Base-by-base conservation (phyloP, 2,797 vertebrate species). In the Loriculus beryllinus region DNA sequence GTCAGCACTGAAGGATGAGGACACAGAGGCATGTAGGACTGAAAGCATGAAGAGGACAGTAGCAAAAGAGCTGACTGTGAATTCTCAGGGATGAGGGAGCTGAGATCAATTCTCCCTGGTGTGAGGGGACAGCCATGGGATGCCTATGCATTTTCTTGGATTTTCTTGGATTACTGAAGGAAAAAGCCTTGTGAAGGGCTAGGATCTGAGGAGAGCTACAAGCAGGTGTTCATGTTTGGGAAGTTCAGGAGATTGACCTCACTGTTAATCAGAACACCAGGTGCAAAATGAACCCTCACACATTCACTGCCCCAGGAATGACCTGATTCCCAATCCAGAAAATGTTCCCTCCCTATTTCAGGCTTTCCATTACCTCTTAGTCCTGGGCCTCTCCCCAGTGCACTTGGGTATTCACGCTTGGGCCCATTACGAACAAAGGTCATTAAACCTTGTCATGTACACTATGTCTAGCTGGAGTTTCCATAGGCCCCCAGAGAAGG, bases 201-300 rank as follows among this genome's bases (percentile, higher is more conserved):
- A 63, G 70, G 74, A 64, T 88, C 33, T 33, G 59, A 93, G 51
- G 59, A 74, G 54, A 74, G 70, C 37, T 81, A 82, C 59, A 95
- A 81, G 95, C 95, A 96, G 91, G 91, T 95, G 95, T 70, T 96
- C 56, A 35, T 3, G 14, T 51, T 83, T 68, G 85, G 59, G 60
- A 84, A 90, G 42, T 82, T 93, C 78, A 82, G 85, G 77, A 92
- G 72, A 88, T 4, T 94, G 87, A 92, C 89, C 72, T 21, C 57
- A 75, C 89, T 88, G 87, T 86, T 88, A 96, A 95, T 92, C 91
- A 93, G 87, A 88, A 88, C 82, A 95, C 95, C 95, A 96, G 96
- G 91, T 97, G 95, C 95, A 96, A 79, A 91, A 91, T 90, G 93
- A 95, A 86, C 91, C 89, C 74, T 2, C 59, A 68, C 52, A 82